Base-by-base conservation (phyloP, 2,113 vertebrate genomes). In the Phyllostomus discolor region DNA sequence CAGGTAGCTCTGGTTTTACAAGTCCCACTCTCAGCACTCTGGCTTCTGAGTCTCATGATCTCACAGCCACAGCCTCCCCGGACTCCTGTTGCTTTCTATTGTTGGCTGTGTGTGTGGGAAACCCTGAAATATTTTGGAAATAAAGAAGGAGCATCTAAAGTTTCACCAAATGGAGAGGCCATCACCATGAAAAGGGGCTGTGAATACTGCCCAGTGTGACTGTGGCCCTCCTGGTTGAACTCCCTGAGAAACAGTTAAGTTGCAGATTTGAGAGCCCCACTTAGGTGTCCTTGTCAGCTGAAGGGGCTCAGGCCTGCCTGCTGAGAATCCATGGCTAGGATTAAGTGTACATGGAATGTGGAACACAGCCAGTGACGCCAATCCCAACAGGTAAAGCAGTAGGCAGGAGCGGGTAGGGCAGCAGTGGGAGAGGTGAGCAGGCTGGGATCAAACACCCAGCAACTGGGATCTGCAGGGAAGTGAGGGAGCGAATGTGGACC, bases 51-150 rank as follows among this genome's bases (percentile, higher is more conserved):
- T 46, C 67, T 48, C 75, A 19, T 59, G 54, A 50, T 86, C 52
- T 46, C 81, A 50, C 5, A 22, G 8, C 54, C 54, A 48, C 35
- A 59, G 26, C 50, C 67, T 76, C 85, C 62, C 48, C 20, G 33
- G 31, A 41, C 35, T 69, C 54, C 50, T 62, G 20, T 16, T 48
- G 72, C 59, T 54, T 33, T 92, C 43, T 75, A 12, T 20, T 22
- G 52, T 46, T 41, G n/a, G 48, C 64, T 75, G 22, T 20, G 26
- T 75, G 52, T 57, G 87, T 48, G 64, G 64, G 50, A 95, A 95
- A 92, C 69, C n/a, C 92, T 16, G 2, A 84, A 84, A 59, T 82
- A 91, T 41, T 83, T 43, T 79, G 35, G 94, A 92, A 87, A 80
- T 80, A 73, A 86, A 78, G 73, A 90, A 70, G 75, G 64, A 52